These are phyloP conservation scores for Metallyticus violacea DNA, from an alignment of 2,888 invertebrate genomes.

Conservation along the genomic window DNA sequence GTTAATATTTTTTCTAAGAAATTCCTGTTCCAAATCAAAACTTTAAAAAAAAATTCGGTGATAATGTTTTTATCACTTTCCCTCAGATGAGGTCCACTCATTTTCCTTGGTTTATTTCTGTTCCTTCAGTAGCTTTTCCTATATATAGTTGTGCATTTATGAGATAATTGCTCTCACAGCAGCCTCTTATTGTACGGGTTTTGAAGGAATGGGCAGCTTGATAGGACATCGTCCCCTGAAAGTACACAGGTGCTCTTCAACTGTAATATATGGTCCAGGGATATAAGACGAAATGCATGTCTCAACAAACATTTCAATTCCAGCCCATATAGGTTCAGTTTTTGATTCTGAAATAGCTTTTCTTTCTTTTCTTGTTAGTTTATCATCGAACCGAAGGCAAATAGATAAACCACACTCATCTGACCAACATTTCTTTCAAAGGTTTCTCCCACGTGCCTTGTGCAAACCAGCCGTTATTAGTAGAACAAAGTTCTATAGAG, in stretches of 20 bases:
- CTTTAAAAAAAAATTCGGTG: too few relatives aligned
- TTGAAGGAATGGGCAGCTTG: neutral
- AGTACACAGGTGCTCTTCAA: neutral
- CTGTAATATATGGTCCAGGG: neutral
- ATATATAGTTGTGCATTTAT: neutral
- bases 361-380: neutral
- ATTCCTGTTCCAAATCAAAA: too few relatives aligned
- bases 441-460: too few relatives aligned
- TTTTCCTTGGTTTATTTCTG: too few relatives aligned
- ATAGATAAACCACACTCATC: neutral
- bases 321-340: neutral
- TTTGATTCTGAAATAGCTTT: neutral
- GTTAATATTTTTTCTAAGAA: neutral
- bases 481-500: too few relatives aligned
- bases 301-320: neutral
- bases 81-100: too few relatives aligned
- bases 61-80: too few relatives aligned
- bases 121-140: too few relatives aligned
- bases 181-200: neutral
- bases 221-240: neutral
- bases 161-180: neutral
- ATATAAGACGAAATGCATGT: neutral
- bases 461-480: too few relatives aligned
- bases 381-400: neutral
- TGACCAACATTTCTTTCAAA: neutral